Percentiles rank a stretch among this genome's conserved stretches.
Conservation (phyloP, 1,140 invertebrate species). For the Homarus americanus region DNA sequence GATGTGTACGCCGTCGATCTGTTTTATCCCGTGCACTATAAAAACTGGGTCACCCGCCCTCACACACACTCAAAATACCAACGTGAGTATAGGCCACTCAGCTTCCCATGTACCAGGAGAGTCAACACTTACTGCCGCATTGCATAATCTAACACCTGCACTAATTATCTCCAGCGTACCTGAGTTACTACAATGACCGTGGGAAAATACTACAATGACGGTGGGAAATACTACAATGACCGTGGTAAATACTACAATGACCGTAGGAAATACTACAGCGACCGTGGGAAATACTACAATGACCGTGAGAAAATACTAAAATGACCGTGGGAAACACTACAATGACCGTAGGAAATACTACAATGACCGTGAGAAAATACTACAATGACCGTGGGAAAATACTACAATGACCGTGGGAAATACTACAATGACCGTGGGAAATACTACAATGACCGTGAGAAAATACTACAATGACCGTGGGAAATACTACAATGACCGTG, state of each 20-base stretch:
- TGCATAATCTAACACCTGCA: too few species aligned
- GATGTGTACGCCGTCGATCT: too few species aligned
- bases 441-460: neutral
- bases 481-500: neutral
- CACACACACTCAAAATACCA: too few species aligned
- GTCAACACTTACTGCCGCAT: too few species aligned
- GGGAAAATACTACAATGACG: neutral
- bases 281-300: neutral
- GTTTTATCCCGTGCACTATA: too few species aligned
- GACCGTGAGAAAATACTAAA: neutral
- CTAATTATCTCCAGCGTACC: too few species aligned
- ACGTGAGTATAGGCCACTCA: too few species aligned
- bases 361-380: neutral
- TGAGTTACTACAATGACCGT: too few species aligned
- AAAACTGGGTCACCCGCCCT: too few species aligned
- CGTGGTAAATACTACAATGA: neutral
- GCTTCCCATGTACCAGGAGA: too few species aligned
- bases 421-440: neutral
- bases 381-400: neutral
- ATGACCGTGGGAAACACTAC: neutral
- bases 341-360: neutral
- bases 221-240: neutral
- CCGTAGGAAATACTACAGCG: neutral
- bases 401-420: neutral
- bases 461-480: too few species aligned